Base-by-base conservation (phyloP, 2,113 vertebrate genomes). In the Callipepla squamata region DNA sequence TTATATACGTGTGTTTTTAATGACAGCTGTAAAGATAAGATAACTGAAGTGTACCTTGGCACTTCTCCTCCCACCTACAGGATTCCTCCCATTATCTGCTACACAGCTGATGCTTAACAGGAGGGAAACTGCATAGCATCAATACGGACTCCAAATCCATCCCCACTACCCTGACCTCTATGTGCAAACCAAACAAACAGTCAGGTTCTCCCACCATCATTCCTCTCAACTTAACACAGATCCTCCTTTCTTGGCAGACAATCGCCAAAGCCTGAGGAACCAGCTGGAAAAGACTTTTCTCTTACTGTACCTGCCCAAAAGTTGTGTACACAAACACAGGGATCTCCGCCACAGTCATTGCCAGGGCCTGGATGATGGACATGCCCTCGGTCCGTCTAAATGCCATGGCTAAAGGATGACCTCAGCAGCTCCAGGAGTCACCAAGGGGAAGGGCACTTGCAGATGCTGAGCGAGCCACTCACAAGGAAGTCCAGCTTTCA, bases 291-390 rank as follows among this genome's bases (percentile, higher is more conserved):
- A 66, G 28, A 47, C 32, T 9, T 36, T 79, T 63, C 59, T 1
- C 20, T 42, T 11, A 3, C 34, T 45, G 96, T 98, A 99, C 99
- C 99, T 99, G 99, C 32, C 99, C 99, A 47, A 99, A 99, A 0
- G 99, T 99, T 0, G 99, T 99, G 85, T 99, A 99, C 20, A 99
- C 98, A 82, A 99, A 99, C 91, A 99, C 99, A 0, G 99, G 99
- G 89, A 99, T 99, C 98, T 99, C 99, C 1, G 99, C 99, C 77
- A 99, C 98, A 0, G 99, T 99, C 99, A 99, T 99, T 63, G 99
- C 99, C 97, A 99, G 95, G 68, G 99, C 99, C 97, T 99, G 99
- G 90, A 99, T 99, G 65, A 99, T 95, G 95, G 99, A 99, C 98
- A 99, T 97, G 63, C 99, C 98, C 42, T 99, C 99, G 1, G 98